Percentiles rank a stretch among this genome's conserved stretches.
Evolutionary conservation across 2,113 vertebrate species (phyloP).

Genomic region (Xenopus tropicalis): UCB_Xtro_10.0 CM004443.2:146916001-146916500

Average conservation of each 20-base stretch:
- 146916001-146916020: too few species aligned
- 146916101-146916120: too few species aligned
- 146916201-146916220: too few species aligned
- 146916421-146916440: slow-evolving; percentile 44
- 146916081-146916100: too few species aligned
- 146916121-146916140: too few species aligned
- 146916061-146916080: too few species aligned
- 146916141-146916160: too few species aligned
- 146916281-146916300: slow-evolving; percentile 37
- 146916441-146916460: slow-evolving; percentile 40
- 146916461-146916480: slow-evolving; percentile 40
- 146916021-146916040: too few species aligned
- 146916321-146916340: slow-evolving; percentile 44
- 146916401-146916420: slow-evolving; percentile 46
- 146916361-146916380: slow-evolving; percentile 47
- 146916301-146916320: slow-evolving; percentile 45
- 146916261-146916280: slow-evolving; percentile 25
- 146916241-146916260: slow-evolving; percentile 3
- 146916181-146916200: too few species aligned
- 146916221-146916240: background rate
- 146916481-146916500: slow-evolving; percentile 26
- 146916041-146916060: too few species aligned
- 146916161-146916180: too few species aligned
- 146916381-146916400: slow-evolving; percentile 45
- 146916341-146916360: slow-evolving; percentile 46